Evolutionary conservation across 2,888 invertebrate species (phyloP), one percentile per base, ranked within the genome.

Genomic region (Lepidonotus clava): DNA sequence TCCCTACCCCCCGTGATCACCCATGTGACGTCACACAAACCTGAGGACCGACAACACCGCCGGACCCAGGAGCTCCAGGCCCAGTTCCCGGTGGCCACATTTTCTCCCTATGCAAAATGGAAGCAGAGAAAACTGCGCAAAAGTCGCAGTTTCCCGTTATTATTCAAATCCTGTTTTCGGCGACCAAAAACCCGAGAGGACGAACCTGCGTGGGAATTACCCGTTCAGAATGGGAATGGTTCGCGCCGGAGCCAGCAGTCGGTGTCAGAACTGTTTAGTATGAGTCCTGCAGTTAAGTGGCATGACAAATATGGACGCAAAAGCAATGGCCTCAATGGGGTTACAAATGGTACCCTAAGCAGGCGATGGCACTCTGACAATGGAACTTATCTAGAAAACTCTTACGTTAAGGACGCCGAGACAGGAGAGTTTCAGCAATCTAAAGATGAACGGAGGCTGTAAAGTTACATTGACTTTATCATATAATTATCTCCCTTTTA

Each of bases 141-240:
- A 32, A 80, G 80, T 24, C 80, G 80, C 28, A 80, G 80, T 28
- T 46, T 80, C 28, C 80, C 80, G 8, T 28, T 80, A 21, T 14
- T 80, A 1, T 80, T 80, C 18, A 51, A 41, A 51, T 80, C 80
- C 24, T 80, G 80, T 46, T 80, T 41, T 46, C 41, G 80, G 14
- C n/a, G 32, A 32, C 14, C 28, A 4, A 38, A 71, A 24, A 71
- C 36, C 18, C 0, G 11, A 38, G 71, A 71, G 18, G 38, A 38
- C n/a, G 71, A 38, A 21, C 34, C 34, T 4, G 38, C 36, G 14
- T 71, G 71, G 71, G 71, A 71, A 18, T 34, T 71, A 32, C 71
- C 71, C 34, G 38, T 38, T 1, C 38, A 18, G 6, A 56, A 56
- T 5, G 46, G 46, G 46, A 11, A 11, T 46, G 46, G 8, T 46